Conservation (phyloP, 2,113 vertebrate genomes). For the Thermophis baileyi region DNA sequence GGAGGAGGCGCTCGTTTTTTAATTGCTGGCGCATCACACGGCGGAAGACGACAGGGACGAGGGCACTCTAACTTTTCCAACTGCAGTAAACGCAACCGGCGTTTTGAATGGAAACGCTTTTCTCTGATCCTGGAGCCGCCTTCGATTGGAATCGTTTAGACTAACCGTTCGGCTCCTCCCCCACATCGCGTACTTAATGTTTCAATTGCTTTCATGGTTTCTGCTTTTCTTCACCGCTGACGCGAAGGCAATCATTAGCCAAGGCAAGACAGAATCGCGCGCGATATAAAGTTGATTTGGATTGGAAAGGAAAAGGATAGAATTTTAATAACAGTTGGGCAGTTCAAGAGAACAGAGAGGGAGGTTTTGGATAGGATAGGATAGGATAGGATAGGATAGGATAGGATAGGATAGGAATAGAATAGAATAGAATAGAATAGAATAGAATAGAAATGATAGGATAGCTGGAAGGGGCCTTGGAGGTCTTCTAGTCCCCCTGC, state of each 20-base stretch:
- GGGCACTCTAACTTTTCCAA: background rate
- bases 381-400: too few species aligned
- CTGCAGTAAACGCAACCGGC: background rate
- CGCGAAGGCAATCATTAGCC: background rate
- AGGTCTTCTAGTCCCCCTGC: too few species aligned
- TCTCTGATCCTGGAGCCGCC: slow-evolving; percentile 5
- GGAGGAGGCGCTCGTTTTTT: background rate
- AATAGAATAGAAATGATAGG: too few species aligned
- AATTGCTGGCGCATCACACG: background rate
- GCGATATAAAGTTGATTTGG: background rate
- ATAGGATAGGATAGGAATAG: too few species aligned
- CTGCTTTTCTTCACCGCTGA: background rate
- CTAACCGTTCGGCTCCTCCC: slow-evolving; percentile 36
- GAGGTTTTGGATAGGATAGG: background rate
- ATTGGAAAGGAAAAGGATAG: background rate
- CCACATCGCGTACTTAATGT: background rate
- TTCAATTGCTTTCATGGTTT: background rate
- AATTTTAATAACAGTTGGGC: background rate
- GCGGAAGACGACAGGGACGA: background rate
- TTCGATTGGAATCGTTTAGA: slow-evolving; percentile 35
- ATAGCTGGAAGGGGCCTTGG: too few species aligned
- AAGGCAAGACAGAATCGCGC: background rate
- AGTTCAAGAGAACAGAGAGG: background rate
- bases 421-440: background rate
- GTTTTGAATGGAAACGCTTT: background rate